phyloP scores from a whole-genome alignment of 2,888 invertebrate genomes.

The Taphrorychus bicolor region DNA sequence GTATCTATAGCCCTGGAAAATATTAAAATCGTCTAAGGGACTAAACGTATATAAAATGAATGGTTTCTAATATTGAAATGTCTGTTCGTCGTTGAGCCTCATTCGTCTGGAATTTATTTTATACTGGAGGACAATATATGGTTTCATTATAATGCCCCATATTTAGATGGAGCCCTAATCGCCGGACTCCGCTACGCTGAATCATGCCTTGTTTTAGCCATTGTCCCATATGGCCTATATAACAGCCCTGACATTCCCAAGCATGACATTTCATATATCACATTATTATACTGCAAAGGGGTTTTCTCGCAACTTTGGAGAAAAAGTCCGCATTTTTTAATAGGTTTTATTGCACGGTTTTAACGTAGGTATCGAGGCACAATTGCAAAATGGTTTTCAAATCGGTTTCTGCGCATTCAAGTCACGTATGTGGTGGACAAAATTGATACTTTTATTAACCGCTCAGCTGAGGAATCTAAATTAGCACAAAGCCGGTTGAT shows the following conservation, averaged over 20 bases:
- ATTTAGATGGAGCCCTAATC: slow-evolving; percentile 6
- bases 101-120: not conserved
- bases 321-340: not conserved
- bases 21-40: too few species aligned
- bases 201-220: slow-evolving; percentile 5
- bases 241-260: slow-evolving; percentile 7
- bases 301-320: not conserved
- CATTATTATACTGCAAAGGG: slow-evolving; percentile 8
- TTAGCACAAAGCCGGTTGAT: not conserved
- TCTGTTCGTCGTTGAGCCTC: too few species aligned
- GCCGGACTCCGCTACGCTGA: slow-evolving; percentile 3
- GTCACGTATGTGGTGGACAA: not conserved
- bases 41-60: too few species aligned
- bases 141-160: not conserved
- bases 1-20: too few species aligned
- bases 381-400: not conserved
- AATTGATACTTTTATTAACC: not conserved
- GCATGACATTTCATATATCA: slow-evolving; percentile 8
- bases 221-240: slow-evolving; percentile 7
- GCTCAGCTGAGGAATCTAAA: not conserved
- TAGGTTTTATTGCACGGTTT: not conserved
- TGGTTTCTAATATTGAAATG: too few species aligned
- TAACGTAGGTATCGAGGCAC: not conserved
- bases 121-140: not conserved
- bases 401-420: not conserved